Conservation (phyloP, 2,797 vertebrate species). For the Oreonectes daqikongensis region DNA sequence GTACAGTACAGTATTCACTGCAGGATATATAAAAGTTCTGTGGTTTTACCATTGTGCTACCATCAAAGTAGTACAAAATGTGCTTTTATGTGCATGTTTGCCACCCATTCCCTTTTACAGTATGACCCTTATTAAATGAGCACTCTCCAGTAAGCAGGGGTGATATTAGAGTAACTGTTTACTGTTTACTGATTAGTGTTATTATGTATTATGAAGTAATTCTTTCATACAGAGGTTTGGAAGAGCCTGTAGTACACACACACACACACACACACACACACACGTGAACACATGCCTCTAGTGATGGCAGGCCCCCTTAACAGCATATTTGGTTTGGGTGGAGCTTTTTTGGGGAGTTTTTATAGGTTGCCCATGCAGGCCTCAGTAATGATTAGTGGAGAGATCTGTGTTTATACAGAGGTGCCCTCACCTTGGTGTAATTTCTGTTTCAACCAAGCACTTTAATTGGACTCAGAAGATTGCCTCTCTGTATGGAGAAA, state of each 20-base stretch:
- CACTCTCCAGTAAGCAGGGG: background rate
- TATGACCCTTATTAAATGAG: background rate
- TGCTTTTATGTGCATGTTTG: background rate
- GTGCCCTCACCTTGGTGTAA: slow-evolving; percentile 22
- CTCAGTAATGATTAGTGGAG: slow-evolving; percentile 33
- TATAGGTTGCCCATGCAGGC: slow-evolving; percentile 21
- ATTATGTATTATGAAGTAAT: slow-evolving; percentile 10
- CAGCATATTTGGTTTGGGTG: slow-evolving; percentile 33
- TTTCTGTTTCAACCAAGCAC: slow-evolving; percentile 6
- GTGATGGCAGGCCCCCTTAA: slow-evolving; percentile 17
- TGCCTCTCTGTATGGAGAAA: background rate
- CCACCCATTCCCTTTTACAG: background rate
- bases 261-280: slow-evolving; percentile 9
- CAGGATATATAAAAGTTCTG: background rate
- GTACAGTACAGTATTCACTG: slow-evolving; percentile 3
- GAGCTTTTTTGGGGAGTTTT: slow-evolving; percentile 18
- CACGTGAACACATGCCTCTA: slow-evolving; percentile 3
- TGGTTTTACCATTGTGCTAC: background rate
- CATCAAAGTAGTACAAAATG: background rate
- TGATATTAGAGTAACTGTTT: slow-evolving; percentile 24
- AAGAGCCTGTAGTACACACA: background rate
- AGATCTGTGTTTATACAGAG: slow-evolving; percentile 13
- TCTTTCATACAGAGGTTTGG: background rate
- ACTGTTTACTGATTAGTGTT: slow-evolving; percentile 29
- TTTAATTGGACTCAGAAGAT: slow-evolving; percentile 25